Conservation (phyloP, 92 coral and sea anemone species). For the Porites divaricata region DNA sequence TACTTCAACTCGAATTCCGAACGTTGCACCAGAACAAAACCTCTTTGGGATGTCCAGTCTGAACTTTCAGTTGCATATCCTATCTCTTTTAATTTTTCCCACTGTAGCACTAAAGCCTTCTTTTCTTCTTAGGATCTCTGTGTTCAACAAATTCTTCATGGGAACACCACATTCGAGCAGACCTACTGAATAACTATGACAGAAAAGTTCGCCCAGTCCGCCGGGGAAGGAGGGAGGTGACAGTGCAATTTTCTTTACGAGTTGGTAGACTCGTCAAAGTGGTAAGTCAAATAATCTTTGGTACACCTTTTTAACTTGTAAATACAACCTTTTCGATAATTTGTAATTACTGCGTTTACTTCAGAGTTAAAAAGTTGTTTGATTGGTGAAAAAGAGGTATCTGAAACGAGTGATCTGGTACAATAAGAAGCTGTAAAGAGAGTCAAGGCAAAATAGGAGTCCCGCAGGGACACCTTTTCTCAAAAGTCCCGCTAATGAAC, state of each 20-base stretch:
- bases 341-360: too few relatives aligned
- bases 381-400: too few relatives aligned
- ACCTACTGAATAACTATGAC: constrained; percentile 55
- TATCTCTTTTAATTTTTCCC: background rate
- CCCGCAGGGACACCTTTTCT: too few relatives aligned
- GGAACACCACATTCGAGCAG: constrained; percentile 53
- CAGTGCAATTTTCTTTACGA: constrained; percentile 42
- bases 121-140: background rate
- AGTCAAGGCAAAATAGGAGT: too few relatives aligned
- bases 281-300: constrained; percentile 4
- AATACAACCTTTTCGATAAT: too few relatives aligned
- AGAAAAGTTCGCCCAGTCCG: constrained; percentile 49
- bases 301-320: background rate
- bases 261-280: constrained; percentile 47
- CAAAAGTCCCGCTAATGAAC: too few relatives aligned
- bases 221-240: constrained; percentile 1
- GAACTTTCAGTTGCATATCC: background rate
- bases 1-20: too few relatives aligned
- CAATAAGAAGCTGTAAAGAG: too few relatives aligned
- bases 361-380: too few relatives aligned
- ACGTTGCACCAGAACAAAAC: too few relatives aligned
- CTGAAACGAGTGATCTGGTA: too few relatives aligned
- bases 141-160: constrained; percentile 39
- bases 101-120: background rate
- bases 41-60: too few relatives aligned